Conservation (phyloP, 2,888 invertebrate genomes). For the Eulithis testata region DNA sequence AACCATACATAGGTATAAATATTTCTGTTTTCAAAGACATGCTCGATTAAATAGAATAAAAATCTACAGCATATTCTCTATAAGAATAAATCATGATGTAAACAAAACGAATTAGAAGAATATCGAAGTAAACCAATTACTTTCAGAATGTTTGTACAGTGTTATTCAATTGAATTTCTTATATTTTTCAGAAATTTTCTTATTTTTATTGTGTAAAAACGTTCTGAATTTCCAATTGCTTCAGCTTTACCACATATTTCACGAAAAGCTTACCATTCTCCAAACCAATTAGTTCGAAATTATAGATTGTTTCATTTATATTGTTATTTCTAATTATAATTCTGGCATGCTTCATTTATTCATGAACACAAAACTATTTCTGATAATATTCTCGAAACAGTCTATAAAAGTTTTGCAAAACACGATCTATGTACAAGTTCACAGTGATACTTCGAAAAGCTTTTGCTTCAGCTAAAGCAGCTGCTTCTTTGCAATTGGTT, state of each 20-base stretch:
- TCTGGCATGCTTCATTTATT: conserved; percentile 45
- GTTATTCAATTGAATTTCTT: conserved; percentile 21
- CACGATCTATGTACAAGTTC: conserved; percentile 36
- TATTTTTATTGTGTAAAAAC: conserved; percentile 46
- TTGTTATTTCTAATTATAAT: conserved; percentile 40
- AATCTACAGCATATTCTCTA: neutral
- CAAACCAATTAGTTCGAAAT: conserved; percentile 51
- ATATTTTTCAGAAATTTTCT: conserved; percentile 36
- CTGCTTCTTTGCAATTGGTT: conserved; percentile 68
- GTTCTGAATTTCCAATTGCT: conserved; percentile 52
- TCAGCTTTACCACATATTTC: conserved; percentile 62
- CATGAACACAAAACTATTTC: conserved; percentile 17
- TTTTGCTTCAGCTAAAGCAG: conserved; percentile 78
- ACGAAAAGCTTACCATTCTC: conserved; percentile 63
- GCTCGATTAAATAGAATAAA: neutral
- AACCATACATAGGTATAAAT: neutral
- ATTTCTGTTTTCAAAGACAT: too few relatives aligned
- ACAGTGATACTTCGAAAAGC: conserved; percentile 44
- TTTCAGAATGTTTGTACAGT: conserved; percentile 37
- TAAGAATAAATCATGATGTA: conserved; percentile 24
- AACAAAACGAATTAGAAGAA: conserved; percentile 13
- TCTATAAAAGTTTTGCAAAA: conserved; percentile 51
- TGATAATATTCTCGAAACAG: conserved; percentile 54
- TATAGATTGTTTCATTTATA: conserved; percentile 75
- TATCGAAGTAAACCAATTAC: conserved; percentile 32